A percentile compares a stretch with the other conserved stretches of the same genome.
These are phyloP conservation scores for Glaucomys volans DNA, from an alignment of 2,113 vertebrate genomes.

Conservation along the genomic window DNA sequence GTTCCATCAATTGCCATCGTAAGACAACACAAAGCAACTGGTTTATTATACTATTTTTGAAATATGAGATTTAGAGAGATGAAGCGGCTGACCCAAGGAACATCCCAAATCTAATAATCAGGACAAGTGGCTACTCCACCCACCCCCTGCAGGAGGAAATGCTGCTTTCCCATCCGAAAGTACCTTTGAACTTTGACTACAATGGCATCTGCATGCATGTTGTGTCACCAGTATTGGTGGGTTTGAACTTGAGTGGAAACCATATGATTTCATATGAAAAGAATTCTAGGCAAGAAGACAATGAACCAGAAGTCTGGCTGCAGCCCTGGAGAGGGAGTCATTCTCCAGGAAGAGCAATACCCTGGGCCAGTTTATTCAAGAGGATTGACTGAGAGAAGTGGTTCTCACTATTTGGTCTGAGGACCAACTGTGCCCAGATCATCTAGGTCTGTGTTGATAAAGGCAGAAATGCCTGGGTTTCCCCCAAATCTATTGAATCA, in stretches of 20 bases:
- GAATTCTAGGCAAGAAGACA: conserved; percentile 21
- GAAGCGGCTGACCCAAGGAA: neutral
- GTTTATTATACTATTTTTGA: neutral
- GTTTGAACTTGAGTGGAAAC: conserved; percentile 2
- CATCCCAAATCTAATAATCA: neutral
- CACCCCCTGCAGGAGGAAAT: neutral
- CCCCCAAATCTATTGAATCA: neutral
- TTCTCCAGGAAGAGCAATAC: neutral
- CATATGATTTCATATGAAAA: conserved; percentile 6
- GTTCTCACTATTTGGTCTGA: neutral
- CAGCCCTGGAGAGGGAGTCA: neutral
- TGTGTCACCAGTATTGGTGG: neutral
- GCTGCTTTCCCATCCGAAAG: neutral
- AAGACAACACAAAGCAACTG: neutral
- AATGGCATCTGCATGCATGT: neutral
- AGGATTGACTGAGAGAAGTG: neutral
- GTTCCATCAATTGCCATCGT: neutral
- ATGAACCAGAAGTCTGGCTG: neutral
- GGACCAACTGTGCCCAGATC: neutral
- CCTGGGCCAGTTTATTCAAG: neutral
- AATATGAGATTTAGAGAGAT: neutral
- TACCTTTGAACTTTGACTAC: conserved; percentile 1
- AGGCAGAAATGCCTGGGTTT: neutral
- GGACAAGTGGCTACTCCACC: neutral
- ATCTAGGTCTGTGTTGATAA: neutral